phyloP scores from a whole-genome alignment of 1,140 invertebrate species.

The Tribolium castaneum region DNA sequence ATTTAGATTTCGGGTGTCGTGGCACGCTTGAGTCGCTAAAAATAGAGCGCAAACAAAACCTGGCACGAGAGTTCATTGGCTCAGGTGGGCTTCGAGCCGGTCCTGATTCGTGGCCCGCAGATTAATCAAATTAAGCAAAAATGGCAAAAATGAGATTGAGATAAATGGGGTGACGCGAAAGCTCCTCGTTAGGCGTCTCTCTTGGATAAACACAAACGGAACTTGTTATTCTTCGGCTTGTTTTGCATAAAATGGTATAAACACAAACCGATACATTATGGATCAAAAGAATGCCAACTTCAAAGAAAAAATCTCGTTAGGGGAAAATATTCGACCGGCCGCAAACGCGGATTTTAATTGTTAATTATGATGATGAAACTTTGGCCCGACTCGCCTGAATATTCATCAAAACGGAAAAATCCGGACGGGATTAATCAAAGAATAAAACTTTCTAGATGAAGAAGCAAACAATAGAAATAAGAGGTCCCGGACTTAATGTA shows the following conservation, averaged over 20 bases:
- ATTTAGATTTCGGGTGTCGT: neutral
- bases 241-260: slow-evolving; percentile 23
- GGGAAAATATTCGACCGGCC: neutral
- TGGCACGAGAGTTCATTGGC: slow-evolving; percentile 12
- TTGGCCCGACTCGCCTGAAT: neutral
- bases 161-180: neutral
- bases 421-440: slow-evolving; percentile 10
- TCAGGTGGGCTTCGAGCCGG: neutral
- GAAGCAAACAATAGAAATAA: slow-evolving; percentile 30
- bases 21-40: neutral
- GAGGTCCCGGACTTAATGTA: slow-evolving; percentile 9
- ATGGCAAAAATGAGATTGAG: neutral
- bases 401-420: slow-evolving; percentile 25
- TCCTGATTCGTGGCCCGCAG: neutral
- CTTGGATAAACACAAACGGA: neutral
- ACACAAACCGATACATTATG: slow-evolving; percentile 10
- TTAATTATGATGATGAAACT: slow-evolving; percentile 23
- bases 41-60: slow-evolving; percentile 10
- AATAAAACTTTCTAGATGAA: slow-evolving; percentile 30
- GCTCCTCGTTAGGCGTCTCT: neutral
- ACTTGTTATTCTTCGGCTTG: slow-evolving; percentile 21
- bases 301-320: slow-evolving; percentile 19
- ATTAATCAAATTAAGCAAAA: neutral
- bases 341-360: neutral
- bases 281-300: slow-evolving; percentile 23